Base-by-base conservation (phyloP, 2,113 vertebrate species). In the Syrmaticus mikado region DNA sequence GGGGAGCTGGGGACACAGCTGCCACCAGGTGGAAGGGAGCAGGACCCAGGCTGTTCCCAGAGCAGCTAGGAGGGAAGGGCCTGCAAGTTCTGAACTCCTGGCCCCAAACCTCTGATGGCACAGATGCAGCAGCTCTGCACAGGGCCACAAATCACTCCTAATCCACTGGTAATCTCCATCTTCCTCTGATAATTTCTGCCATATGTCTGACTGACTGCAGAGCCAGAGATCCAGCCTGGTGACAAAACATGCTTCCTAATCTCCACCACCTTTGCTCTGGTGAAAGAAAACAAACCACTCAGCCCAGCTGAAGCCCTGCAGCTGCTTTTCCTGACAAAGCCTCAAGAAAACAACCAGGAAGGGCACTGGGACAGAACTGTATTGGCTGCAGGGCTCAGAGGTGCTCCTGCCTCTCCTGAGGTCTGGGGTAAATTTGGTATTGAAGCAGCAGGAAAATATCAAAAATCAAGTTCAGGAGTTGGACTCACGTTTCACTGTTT, bases 121-220 rank as follows among this genome's bases (percentile, higher is more conserved):
- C 0, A 2, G 53, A 85, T 66, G 66, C 57, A 46, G 13, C 0
- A 1, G 73, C 53, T 77, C 61, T 72, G 55, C 53, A 34, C 0
- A 0, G 74, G 81, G 73, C 90, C 58, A 66, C 2, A 22, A 90
- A 88, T 43, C 82, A 82, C 57, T 61, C 53, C 76, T 94, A 93
- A 97, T 92, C 94, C 93, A 91, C 68, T 22, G 22, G 21, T 93
- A 94, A 96, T 95, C 95, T 93, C 74, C 66, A 74, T 30, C 90
- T 93, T 90, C 66, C 77, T 91, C 91, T 82, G 71, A 53, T 65
- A 72, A 96, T 87, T 97, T 97, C 88, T 91, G 92, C 94, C 89
- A 73, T 95, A 92, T 96, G 90, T 87, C 78, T 90, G 67, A 83
- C 32, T 68, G 90, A 82, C 64, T 88, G 70, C 13, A 24, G 12